Percentiles rank a stretch among this genome's conserved stretches.
These are phyloP conservation scores for Psix sp. DNA, from an alignment of 1,140 invertebrate species.

Conservation along the genomic window DNA sequence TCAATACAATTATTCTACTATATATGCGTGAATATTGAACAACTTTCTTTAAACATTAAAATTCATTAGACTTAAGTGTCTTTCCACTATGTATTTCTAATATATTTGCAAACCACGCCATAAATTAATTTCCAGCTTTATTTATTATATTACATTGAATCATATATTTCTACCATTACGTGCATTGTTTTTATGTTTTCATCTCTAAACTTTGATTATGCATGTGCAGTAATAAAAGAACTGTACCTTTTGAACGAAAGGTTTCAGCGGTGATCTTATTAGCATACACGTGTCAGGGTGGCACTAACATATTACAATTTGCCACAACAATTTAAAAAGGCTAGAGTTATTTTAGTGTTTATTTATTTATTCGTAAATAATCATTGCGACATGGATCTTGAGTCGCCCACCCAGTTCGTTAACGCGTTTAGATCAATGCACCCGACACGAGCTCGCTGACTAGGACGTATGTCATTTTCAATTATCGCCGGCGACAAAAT, in stretches of 20 bases:
- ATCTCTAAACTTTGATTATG: background rate
- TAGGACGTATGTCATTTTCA: slow-evolving; percentile 70
- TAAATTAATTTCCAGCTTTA: too few relatives aligned
- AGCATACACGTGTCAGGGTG: slow-evolving; percentile 13
- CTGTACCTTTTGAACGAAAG: background rate
- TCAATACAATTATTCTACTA: too few relatives aligned
- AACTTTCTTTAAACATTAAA: too few relatives aligned
- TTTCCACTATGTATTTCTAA: too few relatives aligned
- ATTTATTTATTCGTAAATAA: slow-evolving; percentile 41
- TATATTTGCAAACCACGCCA: too few relatives aligned
- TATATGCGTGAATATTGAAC: too few relatives aligned
- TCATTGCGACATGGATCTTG: slow-evolving; percentile 25
- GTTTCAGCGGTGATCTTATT: background rate
- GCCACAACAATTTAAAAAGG: slow-evolving; percentile 3
- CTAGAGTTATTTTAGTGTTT: slow-evolving; percentile 3
- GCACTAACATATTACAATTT: slow-evolving; percentile 11
- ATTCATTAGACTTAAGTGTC: too few relatives aligned
- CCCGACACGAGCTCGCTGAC: slow-evolving; percentile 46
- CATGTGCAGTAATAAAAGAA: too few relatives aligned
- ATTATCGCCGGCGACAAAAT: slow-evolving; percentile 66
- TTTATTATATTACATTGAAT: too few relatives aligned
- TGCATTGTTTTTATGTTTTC: too few relatives aligned
- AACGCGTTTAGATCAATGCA: slow-evolving; percentile 63
- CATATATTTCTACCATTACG: too few relatives aligned
- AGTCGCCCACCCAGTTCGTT: slow-evolving; percentile 55